These are phyloP conservation scores for Pogonognathellus flavescens DNA, from an alignment of 1,140 invertebrate species.

Conservation along the genomic window DNA sequence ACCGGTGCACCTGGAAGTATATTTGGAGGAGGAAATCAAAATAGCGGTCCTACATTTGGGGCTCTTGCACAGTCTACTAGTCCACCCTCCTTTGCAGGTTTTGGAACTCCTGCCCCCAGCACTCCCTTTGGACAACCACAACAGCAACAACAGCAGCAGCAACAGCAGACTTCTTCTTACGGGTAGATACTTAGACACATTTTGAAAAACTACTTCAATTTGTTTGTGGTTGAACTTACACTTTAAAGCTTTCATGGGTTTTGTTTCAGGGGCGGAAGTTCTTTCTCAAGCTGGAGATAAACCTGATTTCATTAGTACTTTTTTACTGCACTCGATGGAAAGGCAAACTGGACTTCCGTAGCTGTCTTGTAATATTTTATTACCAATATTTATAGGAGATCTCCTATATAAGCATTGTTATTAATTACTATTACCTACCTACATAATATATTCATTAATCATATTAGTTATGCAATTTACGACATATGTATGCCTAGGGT, in stretches of 20 bases:
- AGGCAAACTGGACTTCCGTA: too few relatives aligned
- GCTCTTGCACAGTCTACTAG: not conserved
- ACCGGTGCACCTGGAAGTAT: constrained; percentile 19
- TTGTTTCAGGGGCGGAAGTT: constrained; percentile 27
- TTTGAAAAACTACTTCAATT: not conserved
- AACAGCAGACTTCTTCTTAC: not conserved
- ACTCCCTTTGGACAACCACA: not conserved
- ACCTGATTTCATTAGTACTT: too few relatives aligned
- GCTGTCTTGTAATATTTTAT: too few relatives aligned
- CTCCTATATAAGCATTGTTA: too few relatives aligned
- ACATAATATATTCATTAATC: too few relatives aligned
- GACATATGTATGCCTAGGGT: too few relatives aligned
- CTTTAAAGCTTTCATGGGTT: too few relatives aligned
- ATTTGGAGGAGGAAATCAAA: constrained; percentile 39
- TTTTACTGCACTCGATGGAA: too few relatives aligned
- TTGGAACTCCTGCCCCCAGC: not conserved
- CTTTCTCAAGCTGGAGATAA: constrained; percentile 59
- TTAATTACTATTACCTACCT: too few relatives aligned
- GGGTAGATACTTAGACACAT: constrained; percentile 1
- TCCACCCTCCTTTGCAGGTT: constrained; percentile 16
- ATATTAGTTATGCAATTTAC: too few relatives aligned
- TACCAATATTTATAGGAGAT: too few relatives aligned
- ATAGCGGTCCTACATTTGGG: not conserved
- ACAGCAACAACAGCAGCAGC: constrained; percentile 40
- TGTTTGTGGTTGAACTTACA: too few relatives aligned